phyloP scores from a whole-genome alignment of 2,888 invertebrate genomes.

The Melieria crassipennis region DNA sequence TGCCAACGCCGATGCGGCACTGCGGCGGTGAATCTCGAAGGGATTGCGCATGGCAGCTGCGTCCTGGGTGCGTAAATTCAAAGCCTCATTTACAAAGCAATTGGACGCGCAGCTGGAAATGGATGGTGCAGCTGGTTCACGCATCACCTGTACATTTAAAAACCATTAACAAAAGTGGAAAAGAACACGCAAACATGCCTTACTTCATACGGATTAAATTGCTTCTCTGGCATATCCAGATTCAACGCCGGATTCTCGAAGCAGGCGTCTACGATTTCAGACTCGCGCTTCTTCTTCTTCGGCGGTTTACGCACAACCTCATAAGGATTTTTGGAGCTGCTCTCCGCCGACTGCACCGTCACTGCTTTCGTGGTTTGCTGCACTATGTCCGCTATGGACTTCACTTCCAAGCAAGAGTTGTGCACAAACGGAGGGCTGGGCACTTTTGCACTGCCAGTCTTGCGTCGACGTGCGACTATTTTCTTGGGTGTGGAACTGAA shows the following conservation, averaged over 20 bases:
- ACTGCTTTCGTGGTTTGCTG: conserved; percentile 20
- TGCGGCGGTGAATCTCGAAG: conserved; percentile 60
- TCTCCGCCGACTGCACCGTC: background rate
- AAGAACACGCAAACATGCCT: background rate
- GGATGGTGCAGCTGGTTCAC: conserved; percentile 34
- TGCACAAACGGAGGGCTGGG: conserved; percentile 41
- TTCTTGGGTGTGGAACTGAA: conserved; percentile 64
- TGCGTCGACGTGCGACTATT: conserved; percentile 51
- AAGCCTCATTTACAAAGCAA: conserved; percentile 61
- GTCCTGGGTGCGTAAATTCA: conserved; percentile 60
- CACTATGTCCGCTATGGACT: conserved; percentile 59
- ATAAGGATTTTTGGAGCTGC: conserved; percentile 54
- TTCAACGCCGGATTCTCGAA: conserved; percentile 65
- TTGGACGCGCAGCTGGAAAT: conserved; percentile 34
- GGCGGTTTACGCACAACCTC: conserved; percentile 64
- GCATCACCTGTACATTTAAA: conserved; percentile 49
- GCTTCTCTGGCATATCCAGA: conserved; percentile 61
- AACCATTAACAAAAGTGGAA: background rate
- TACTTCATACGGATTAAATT: conserved; percentile 65
- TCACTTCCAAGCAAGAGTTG: conserved; percentile 57
- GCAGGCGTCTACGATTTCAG: conserved; percentile 53
- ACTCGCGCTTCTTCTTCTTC: conserved; percentile 62
- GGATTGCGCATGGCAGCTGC: conserved; percentile 58
- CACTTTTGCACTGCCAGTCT: conserved; percentile 43
- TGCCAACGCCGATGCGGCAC: conserved; percentile 27